Percentiles rank a stretch among this genome's conserved stretches.
Conservation (phyloP, 2,113 vertebrate species). For the Tetrao urogallus region DNA sequence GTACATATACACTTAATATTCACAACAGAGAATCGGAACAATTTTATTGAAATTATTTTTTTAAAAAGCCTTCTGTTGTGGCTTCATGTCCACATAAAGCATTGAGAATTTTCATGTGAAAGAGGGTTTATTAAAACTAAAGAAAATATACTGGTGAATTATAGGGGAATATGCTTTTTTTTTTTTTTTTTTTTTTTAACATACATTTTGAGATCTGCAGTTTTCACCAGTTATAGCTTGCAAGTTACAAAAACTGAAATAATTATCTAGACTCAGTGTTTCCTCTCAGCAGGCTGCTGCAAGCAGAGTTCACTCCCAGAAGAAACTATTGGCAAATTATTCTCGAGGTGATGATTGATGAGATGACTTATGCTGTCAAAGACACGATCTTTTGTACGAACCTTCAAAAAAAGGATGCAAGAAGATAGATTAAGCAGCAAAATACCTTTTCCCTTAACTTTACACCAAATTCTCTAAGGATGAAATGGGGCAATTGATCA, state of each 20-base stretch:
- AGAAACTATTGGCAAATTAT: constrained; percentile 94
- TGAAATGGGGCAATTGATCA: neutral
- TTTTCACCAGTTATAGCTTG: constrained; percentile 15
- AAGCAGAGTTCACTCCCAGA: constrained; percentile 96
- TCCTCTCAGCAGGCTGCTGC: constrained; percentile 90
- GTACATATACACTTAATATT: constrained; percentile 84
- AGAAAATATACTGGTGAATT: constrained; percentile 17
- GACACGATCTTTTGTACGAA: constrained; percentile 95
- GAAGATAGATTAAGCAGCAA: constrained; percentile 19
- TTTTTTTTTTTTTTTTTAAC: neutral
- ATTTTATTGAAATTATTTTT: constrained; percentile 85
- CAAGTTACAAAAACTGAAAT: neutral
- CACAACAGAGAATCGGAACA: constrained; percentile 78
- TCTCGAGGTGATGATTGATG: constrained; percentile 94
- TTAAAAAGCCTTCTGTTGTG: constrained; percentile 65
- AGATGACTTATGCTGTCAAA: constrained; percentile 98
- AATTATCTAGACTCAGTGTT: constrained; percentile 78
- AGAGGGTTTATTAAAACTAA: constrained; percentile 36
- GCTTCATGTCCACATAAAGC: constrained; percentile 32
- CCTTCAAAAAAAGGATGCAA: constrained; percentile 77
- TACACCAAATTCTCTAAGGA: neutral
- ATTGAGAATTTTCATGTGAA: neutral
- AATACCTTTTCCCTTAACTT: neutral
- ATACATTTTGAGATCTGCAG: neutral
- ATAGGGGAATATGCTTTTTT: neutral